These are phyloP conservation scores for Meteorus sp. DNA, from an alignment of 1,140 invertebrate species.

Conservation along the genomic window DNA sequence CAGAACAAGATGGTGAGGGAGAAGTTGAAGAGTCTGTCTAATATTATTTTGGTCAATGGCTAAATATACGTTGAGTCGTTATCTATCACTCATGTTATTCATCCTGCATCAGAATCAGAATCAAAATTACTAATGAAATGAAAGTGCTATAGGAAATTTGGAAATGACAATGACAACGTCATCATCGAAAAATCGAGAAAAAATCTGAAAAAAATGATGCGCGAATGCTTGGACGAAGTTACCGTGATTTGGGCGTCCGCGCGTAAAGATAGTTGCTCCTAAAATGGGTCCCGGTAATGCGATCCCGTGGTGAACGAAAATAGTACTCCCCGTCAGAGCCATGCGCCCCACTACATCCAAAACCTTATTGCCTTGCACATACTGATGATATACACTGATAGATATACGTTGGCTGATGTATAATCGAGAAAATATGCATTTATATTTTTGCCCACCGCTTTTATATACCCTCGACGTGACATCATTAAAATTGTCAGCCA, in stretches of 20 bases:
- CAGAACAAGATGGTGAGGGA: not conserved
- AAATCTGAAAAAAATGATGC: constrained; percentile 2
- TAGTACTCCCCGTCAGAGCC: constrained; percentile 45
- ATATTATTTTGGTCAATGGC: constrained; percentile 57
- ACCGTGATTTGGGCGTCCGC: constrained; percentile 32
- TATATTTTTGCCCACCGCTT: constrained; percentile 34
- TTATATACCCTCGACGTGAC: not conserved
- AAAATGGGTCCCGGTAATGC: constrained; percentile 66
- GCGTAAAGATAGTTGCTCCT: constrained; percentile 63
- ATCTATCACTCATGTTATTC: constrained; percentile 27
- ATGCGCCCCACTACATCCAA: constrained; percentile 22
- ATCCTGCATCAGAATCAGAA: not conserved
- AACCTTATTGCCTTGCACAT: constrained; percentile 8
- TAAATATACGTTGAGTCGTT: constrained; percentile 52
- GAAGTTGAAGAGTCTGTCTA: constrained; percentile 13
- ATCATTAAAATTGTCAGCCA: constrained; percentile 1
- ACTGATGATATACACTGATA: constrained; percentile 1
- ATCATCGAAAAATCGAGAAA: not conserved
- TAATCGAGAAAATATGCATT: constrained; percentile 40
- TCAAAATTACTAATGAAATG: constrained; percentile 1
- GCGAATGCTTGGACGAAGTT: too few species aligned
- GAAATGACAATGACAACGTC: not conserved
- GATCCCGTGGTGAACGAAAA: constrained; percentile 61
- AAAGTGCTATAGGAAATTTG: not conserved
- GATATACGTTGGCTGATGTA: constrained; percentile 30